Conservation (phyloP, 2,888 invertebrate species). For the Platynereis dumerilii region DNA sequence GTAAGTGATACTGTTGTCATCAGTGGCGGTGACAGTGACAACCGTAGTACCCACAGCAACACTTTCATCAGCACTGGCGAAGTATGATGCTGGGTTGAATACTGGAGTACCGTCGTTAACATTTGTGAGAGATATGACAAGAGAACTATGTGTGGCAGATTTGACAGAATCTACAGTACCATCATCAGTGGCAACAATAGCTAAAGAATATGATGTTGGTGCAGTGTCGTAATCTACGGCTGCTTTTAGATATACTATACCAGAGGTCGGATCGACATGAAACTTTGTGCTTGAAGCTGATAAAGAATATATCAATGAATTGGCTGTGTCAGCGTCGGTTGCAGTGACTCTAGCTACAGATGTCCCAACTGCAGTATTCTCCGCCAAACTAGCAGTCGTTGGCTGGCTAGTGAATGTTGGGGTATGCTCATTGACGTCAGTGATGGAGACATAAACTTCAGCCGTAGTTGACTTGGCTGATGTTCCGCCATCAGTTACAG, state of each 20-base stretch:
- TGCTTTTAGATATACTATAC: not conserved
- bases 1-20: constrained; percentile 2
- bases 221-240: not conserved
- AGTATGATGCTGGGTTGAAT: constrained; percentile 5
- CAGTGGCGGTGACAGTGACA: not conserved
- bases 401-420: constrained; percentile 3
- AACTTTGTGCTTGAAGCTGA: not conserved
- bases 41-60: not conserved
- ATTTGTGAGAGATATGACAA: not conserved
- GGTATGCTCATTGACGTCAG: constrained; percentile 2
- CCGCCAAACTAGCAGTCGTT: not conserved
- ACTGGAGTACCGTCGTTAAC: not conserved
- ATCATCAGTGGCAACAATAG: not conserved
- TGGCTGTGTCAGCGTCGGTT: constrained; percentile 1
- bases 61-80: not conserved
- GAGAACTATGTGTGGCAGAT: not conserved
- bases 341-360: not conserved
- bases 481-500: not conserved
- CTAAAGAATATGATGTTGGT: not conserved
- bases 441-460: constrained; percentile 6
- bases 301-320: not conserved
- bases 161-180: not conserved
- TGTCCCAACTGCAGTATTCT: not conserved
- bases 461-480: not conserved
- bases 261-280: not conserved